phyloP scores from a whole-genome alignment of 2,888 invertebrate genomes.

The Drosophila macrospina region DNA sequence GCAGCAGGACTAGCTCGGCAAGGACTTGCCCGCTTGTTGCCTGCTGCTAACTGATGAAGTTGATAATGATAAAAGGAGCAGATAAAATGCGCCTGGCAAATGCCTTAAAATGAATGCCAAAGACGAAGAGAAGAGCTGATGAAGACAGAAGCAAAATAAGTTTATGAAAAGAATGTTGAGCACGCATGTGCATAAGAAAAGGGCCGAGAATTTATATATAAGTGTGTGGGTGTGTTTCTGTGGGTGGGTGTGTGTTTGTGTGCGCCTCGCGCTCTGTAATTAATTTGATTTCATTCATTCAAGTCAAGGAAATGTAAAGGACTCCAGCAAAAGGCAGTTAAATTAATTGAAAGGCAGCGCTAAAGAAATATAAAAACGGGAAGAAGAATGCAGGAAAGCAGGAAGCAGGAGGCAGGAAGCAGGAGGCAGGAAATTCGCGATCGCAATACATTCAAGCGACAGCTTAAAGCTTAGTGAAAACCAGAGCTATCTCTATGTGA shows the following conservation, averaged over 20 bases:
- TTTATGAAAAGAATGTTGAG: constrained; percentile 74
- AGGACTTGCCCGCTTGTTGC: constrained; percentile 15
- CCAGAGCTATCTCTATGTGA: constrained; percentile 4
- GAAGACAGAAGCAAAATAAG: constrained; percentile 52
- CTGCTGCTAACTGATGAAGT: constrained; percentile 64
- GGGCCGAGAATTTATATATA: constrained; percentile 8
- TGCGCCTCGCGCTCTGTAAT: constrained; percentile 49
- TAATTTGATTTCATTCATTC: constrained; percentile 78
- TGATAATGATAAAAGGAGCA: constrained; percentile 65
- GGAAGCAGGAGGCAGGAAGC: constrained; percentile 1
- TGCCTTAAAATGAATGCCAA: constrained; percentile 56
- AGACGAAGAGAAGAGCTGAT: constrained; percentile 26
- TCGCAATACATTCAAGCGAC: constrained; percentile 57
- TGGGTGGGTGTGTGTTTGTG: not conserved
- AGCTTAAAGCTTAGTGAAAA: constrained; percentile 41
- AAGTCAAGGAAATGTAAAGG: constrained; percentile 63
- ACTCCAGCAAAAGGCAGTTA: constrained; percentile 46
- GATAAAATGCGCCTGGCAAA: constrained; percentile 59
- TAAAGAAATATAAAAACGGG: constrained; percentile 6
- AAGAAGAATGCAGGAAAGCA: constrained; percentile 8
- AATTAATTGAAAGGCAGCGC: constrained; percentile 63
- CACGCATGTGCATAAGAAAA: constrained; percentile 74
- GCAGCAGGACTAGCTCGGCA: constrained; percentile 9
- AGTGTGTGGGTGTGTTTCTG: constrained; percentile 7
- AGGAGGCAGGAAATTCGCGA: constrained; percentile 28